phyloP scores from a whole-genome alignment of 1,140 invertebrate genomes.

The Palaemon carinicauda region DNA sequence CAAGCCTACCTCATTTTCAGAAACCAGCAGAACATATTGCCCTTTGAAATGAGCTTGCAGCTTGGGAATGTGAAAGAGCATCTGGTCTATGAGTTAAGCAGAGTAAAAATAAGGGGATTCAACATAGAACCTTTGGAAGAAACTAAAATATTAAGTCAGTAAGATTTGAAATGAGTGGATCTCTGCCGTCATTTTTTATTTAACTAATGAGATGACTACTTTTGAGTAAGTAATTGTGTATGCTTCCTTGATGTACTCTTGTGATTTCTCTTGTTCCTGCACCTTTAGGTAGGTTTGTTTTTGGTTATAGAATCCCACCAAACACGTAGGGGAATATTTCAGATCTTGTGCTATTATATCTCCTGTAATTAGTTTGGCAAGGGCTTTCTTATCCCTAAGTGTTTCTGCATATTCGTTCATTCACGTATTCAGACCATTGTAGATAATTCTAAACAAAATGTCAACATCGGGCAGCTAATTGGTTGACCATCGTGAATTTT shows the following conservation, averaged over 20 bases:
- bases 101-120: constrained; percentile 22
- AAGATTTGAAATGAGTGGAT: neutral
- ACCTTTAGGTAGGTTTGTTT: neutral
- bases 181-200: no score
- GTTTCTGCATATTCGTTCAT: neutral
- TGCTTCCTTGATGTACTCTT: neutral
- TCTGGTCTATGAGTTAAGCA: constrained; percentile 7
- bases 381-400: neutral
- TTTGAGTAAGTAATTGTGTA: neutral
- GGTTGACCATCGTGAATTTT: no score
- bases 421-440: no score
- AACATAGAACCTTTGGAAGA: neutral
- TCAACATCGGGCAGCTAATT: no score
- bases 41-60: no score
- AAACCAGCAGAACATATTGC: constrained; percentile 9
- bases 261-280: neutral
- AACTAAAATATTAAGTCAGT: neutral
- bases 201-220: neutral
- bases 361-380: neutral
- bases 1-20: constrained; percentile 15
- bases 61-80: neutral
- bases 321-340: neutral
- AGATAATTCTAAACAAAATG: no score
- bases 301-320: neutral
- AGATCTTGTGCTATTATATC: neutral